Conservation (phyloP, 2,888 invertebrate genomes). For the Drosophila sordidapex region DNA sequence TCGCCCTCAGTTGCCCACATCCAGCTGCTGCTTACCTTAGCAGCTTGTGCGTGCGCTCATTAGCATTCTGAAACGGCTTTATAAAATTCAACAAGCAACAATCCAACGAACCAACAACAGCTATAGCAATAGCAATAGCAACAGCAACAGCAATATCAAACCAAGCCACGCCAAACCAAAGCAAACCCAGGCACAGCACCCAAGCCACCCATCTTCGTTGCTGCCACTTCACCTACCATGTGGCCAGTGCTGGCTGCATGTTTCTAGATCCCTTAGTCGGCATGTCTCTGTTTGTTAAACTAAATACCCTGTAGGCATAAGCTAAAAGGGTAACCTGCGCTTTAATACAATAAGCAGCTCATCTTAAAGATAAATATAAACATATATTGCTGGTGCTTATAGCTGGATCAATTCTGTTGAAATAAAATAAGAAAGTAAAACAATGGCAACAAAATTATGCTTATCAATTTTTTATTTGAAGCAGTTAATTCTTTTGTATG, state of each 20-base stretch:
- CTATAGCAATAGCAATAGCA: conserved; percentile 21
- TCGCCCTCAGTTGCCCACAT: conserved; percentile 17
- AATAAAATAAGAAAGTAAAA: not conserved
- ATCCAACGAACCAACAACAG: conserved; percentile 54
- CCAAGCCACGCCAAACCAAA: conserved; percentile 12
- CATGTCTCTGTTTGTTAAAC: conserved; percentile 51
- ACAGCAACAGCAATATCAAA: conserved; percentile 21
- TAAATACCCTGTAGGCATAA: conserved; percentile 38
- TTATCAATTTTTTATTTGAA: not conserved
- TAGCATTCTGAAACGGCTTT: conserved; percentile 81
- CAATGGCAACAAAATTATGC: not conserved
- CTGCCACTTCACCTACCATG: conserved; percentile 17
- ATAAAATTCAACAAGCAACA: conserved; percentile 81
- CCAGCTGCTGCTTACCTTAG: conserved; percentile 59
- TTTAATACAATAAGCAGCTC: not conserved
- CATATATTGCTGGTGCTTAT: not conserved
- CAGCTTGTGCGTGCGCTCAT: conserved; percentile 80
- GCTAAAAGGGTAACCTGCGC: conserved; percentile 11
- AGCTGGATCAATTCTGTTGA: not conserved
- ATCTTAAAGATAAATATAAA: not conserved
- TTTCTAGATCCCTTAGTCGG: conserved; percentile 45
- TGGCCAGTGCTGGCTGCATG: conserved; percentile 38
- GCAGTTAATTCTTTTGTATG: too few relatives aligned
- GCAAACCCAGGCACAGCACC: not conserved
- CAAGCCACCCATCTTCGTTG: not conserved